phyloP scores from a whole-genome alignment of 2,888 invertebrate species.

The Anarsia innoxiella region DNA sequence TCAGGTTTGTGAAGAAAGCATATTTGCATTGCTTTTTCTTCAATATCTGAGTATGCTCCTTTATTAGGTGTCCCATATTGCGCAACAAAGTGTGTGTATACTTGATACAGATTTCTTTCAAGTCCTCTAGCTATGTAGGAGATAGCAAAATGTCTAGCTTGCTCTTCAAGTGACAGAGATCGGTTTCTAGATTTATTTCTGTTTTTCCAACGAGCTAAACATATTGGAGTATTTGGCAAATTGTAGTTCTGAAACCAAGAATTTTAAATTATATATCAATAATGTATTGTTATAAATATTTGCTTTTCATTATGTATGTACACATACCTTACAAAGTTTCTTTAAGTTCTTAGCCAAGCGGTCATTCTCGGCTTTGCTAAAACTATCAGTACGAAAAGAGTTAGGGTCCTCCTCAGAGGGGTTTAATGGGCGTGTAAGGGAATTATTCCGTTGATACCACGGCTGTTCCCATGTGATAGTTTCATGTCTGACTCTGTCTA shows the following conservation, averaged over 20 bases:
- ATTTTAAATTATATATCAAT: too few species aligned
- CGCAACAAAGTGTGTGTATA: slow-evolving; percentile 39
- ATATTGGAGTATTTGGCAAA: slow-evolving; percentile 45
- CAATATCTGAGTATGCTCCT: slow-evolving; percentile 35
- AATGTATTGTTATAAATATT: not conserved
- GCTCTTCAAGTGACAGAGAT: slow-evolving; percentile 32
- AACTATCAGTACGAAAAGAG: slow-evolving; percentile 36
- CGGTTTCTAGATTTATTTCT: slow-evolving; percentile 29
- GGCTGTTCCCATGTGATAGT: slow-evolving; percentile 50
- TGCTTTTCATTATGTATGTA: too few species aligned
- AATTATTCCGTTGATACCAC: slow-evolving; percentile 48
- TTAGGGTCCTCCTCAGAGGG: too few species aligned
- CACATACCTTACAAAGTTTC: slow-evolving; percentile 49
- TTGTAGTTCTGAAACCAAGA: slow-evolving; percentile 33
- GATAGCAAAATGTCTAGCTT: slow-evolving; percentile 39
- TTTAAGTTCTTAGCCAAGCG: slow-evolving; percentile 45
- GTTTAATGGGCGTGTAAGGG: slow-evolving; percentile 31
- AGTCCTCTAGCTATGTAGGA: slow-evolving; percentile 49
- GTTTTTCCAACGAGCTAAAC: slow-evolving; percentile 51
- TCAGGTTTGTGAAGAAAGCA: slow-evolving; percentile 41
- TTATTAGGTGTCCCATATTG: slow-evolving; percentile 31
- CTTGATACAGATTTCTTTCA: slow-evolving; percentile 46
- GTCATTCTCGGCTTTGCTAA: slow-evolving; percentile 43
- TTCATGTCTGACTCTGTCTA: slow-evolving; percentile 26
- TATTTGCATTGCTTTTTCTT: slow-evolving; percentile 51